Percentiles rank a stretch among this genome's conserved stretches.
phyloP scores from a whole-genome alignment of 2,888 invertebrate genomes.

The Cyclophora albipunctata region DNA sequence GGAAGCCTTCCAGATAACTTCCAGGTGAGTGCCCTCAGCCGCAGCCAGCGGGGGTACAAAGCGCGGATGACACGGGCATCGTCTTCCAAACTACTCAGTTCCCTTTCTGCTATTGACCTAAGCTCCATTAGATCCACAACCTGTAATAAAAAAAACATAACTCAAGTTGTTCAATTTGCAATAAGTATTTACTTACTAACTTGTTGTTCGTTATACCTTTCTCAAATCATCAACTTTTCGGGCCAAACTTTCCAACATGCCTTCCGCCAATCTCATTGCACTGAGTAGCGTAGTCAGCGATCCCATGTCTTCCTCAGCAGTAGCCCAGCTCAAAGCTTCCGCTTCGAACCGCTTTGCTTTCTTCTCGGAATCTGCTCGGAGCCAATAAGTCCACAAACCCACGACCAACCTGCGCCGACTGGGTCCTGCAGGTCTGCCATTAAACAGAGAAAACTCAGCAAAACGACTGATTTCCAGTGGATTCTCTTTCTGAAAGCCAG shows the following conservation, averaged over 20 bases:
- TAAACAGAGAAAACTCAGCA: slow-evolving; percentile 45
- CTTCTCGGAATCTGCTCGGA: slow-evolving; percentile 44
- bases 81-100: slow-evolving; percentile 46
- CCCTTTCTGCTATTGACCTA: slow-evolving; percentile 58
- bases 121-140: slow-evolving; percentile 65
- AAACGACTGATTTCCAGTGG: slow-evolving; percentile 57
- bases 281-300: slow-evolving; percentile 47
- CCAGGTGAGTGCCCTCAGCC: slow-evolving; percentile 48
- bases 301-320: slow-evolving; percentile 36
- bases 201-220: slow-evolving; percentile 32
- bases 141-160: slow-evolving; percentile 24
- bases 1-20: slow-evolving; percentile 44
- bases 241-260: slow-evolving; percentile 64
- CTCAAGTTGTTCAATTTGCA: background rate
- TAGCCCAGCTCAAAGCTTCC: slow-evolving; percentile 52
- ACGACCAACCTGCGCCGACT: slow-evolving; percentile 48
- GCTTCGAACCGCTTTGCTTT: slow-evolving; percentile 55
- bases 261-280: slow-evolving; percentile 57
- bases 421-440: slow-evolving; percentile 33
- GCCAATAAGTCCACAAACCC: slow-evolving; percentile 63
- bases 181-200: background rate
- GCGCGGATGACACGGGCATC: slow-evolving; percentile 43
- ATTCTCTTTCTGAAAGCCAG: slow-evolving; percentile 70
- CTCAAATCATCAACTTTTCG: slow-evolving; percentile 59
- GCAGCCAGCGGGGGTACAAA: slow-evolving; percentile 53